Base-by-base conservation (phyloP, 2,113 vertebrate species). In the Megatriorchis doriae region DNA sequence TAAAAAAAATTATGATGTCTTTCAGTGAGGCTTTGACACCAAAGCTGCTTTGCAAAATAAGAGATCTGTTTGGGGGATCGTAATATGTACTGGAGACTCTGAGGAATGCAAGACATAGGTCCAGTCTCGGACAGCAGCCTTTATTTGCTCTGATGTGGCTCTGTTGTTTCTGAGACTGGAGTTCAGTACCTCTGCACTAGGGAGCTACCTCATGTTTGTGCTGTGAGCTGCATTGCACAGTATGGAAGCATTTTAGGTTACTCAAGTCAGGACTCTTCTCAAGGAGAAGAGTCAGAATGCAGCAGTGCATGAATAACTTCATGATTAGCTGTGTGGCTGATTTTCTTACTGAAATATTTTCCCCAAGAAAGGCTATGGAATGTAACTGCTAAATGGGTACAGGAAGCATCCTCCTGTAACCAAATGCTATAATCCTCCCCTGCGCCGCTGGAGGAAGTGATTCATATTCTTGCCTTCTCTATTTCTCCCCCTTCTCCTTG, bases 401-500 rank as follows among this genome's bases (percentile, higher is more conserved):
- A 56, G 61, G 53, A 87, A 82, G 58, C 52, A 63, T 45, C 55
- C n/a, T 90, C 26, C 80, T 81, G 31, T 91, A 93, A 65, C 40
- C 27, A 87, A 67, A 38, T 27, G 18, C 16, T 86, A 1, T 58
- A 36, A 19, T 6, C 21, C 13, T 16, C 31, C 34, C 1, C 6
- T 0, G 0, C 3, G 5, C 17, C 2, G 2, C 5, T 81, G 81
- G n/a, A 94, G 47, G 74, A 55, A 17, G 25, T 85, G 50, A 68
- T 85, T 94, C 71, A 73, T 47, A 9, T 80, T 81, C 63, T 72
- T 90, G 11, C 17, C 16, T 93, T 85, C 50, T 89, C 20, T 94
- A 7, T 87, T 88, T 15, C 29, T 78, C 3, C 36, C 7, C 1
- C 34, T 73, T 77, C 61, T 67, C 73, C 48, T 56, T 7, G 1